Percentiles rank a stretch among this genome's conserved stretches.
These are phyloP conservation scores for Calephelis perditalis DNA, from an alignment of 2,888 invertebrate species.

Conservation along the genomic window DNA sequence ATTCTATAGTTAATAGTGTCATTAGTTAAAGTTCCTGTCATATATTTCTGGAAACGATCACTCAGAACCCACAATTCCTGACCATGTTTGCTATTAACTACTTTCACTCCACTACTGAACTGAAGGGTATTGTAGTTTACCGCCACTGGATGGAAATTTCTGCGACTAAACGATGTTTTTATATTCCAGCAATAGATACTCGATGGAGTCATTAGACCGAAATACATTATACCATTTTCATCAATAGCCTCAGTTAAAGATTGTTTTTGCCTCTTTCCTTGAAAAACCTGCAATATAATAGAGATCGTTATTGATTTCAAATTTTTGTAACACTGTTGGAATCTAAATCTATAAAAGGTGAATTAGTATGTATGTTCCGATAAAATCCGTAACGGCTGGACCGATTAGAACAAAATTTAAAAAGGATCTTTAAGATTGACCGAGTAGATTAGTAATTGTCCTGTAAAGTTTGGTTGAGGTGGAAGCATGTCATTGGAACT, in stretches of 20 bases:
- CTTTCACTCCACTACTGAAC: not conserved
- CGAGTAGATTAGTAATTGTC: too few relatives aligned
- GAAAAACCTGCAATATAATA: not conserved
- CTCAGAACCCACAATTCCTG: not conserved
- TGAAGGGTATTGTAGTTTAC: not conserved
- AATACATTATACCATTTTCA: not conserved
- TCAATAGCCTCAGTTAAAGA: not conserved
- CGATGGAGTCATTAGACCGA: not conserved
- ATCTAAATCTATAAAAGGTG: too few relatives aligned
- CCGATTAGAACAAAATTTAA: too few relatives aligned
- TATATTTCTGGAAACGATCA: not conserved
- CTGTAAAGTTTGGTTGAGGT: too few relatives aligned
- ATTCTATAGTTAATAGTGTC: not conserved
- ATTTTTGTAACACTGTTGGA: too few relatives aligned
- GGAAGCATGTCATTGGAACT: too few relatives aligned
- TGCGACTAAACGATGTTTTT: not conserved
- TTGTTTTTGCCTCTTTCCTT: not conserved
- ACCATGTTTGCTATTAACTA: not conserved
- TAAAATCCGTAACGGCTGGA: too few relatives aligned
- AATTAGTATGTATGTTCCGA: too few relatives aligned
- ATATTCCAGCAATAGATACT: slow-evolving; percentile 1
- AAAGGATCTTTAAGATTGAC: too few relatives aligned
- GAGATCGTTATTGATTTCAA: too few relatives aligned
- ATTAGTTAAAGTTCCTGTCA: not conserved
- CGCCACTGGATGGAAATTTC: not conserved